Percentiles rank a stretch among this genome's conserved stretches.
phyloP scores from a whole-genome alignment of 2,797 vertebrate species.

The Labeo calbasu region DNA sequence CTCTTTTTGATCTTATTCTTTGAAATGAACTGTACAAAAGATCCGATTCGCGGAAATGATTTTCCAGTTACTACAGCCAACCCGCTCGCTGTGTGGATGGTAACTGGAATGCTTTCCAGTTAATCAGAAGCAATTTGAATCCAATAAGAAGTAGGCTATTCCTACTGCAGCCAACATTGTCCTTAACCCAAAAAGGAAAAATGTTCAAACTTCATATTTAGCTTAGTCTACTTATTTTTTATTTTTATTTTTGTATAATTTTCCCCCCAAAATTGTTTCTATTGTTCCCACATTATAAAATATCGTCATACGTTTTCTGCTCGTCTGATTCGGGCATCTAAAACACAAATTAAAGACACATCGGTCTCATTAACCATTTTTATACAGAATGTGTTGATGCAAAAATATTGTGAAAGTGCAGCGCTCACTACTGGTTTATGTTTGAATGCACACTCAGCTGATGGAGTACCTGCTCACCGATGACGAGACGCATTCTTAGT shows the following conservation, averaged over 20 bases:
- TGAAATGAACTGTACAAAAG: neutral
- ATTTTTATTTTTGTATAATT: no score
- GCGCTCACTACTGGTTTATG: conserved; percentile 19
- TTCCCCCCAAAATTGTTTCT: neutral
- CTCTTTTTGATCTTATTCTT: neutral
- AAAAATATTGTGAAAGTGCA: neutral
- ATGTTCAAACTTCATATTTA: neutral
- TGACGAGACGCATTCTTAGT: conserved; percentile 59
- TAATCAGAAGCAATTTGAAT: neutral
- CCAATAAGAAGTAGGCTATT: neutral
- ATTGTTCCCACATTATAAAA: neutral
- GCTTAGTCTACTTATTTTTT: no score
- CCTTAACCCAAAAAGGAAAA: neutral
- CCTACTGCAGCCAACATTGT: no score
- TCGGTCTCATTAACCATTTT: neutral
- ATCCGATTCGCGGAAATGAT: conserved; percentile 6
- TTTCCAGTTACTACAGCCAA: conserved; percentile 28
- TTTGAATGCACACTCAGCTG: conserved; percentile 9
- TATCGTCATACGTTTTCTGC: neutral
- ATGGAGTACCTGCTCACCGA: conserved; percentile 51
- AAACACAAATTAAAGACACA: neutral
- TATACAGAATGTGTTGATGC: neutral
- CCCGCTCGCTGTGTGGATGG: conserved; percentile 59
- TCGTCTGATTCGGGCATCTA: neutral
- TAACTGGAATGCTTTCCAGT: conserved; percentile 27